Evolutionary conservation across 2,888 invertebrate genomes (phyloP), one percentile per base, ranked within the genome.

Genomic region (Anodontia alba): DNA sequence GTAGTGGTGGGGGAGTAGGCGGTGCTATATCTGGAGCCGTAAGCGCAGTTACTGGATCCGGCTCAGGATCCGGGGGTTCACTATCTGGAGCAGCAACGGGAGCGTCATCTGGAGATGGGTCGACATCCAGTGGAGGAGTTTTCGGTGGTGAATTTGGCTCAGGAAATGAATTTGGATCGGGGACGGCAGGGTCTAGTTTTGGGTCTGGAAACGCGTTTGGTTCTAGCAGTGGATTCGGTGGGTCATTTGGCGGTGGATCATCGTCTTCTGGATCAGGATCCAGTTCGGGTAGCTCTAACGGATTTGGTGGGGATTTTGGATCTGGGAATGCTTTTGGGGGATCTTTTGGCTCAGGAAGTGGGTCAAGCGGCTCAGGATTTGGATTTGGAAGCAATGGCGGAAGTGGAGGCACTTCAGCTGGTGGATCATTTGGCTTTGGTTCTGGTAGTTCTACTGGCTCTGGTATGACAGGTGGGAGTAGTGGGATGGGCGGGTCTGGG

Each of bases 291-390:
- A 62, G 79, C 15, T 74, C 74, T 36, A 62, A 17, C 20, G 73
- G 54, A 29, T 73, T 73, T 31, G 73, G 73, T 2, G 73, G 76
- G 12, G 36, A 73, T n/a, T 73, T 73, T 57, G 72, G 72, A 38
- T 73, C 72, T 36, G 72, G 72, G 33, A 73, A 73, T 42, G 54
- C 72, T 1, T 73, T 73, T 57, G 72, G 72, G 54, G 76, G 76
- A 0, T 68, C 73, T 3, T 62, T 74, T 70, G 70, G 70, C 7
- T 66, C 73, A 51, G 66, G 69, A 15, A 43, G 31, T 26, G 69
- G 69, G 26, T 49, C 49, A 49, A 43, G 31, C 26, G 70, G 70
- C 17, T 62, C 62, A 5, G 62, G 62, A 33, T 62, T 62, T 23
- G 62, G 62, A 2, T 10, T 12, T 62, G 33, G 33, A 12, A n/a